Percentiles rank a stretch among this genome's conserved stretches.
Conservation (phyloP, 1,140 invertebrate genomes). For the Trialeurodes vaporariorum region DNA sequence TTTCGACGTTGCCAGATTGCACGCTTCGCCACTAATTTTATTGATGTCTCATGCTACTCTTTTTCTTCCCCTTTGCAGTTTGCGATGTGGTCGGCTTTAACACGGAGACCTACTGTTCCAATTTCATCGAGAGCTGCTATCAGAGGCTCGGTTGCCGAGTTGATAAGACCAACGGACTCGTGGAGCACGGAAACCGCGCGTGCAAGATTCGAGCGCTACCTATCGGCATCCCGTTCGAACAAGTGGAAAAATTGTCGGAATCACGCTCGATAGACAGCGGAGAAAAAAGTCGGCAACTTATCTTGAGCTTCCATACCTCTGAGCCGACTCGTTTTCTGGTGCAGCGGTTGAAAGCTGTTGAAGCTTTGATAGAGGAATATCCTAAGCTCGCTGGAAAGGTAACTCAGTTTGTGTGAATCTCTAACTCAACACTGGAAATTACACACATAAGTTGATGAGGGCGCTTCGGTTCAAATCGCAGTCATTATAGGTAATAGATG, state of each 20-base stretch:
- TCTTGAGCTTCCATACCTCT: constrained; percentile 41
- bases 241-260: constrained; percentile 69
- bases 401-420: constrained; percentile 23
- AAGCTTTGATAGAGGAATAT: constrained; percentile 68
- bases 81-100: constrained; percentile 88
- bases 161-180: not conserved
- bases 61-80: no score
- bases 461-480: no score
- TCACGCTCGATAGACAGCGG: no score
- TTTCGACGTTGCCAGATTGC: no score
- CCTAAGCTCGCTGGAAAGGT: constrained; percentile 73
- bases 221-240: constrained; percentile 61
- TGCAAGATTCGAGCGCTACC: not conserved
- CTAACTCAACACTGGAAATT: no score
- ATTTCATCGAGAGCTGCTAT: constrained; percentile 83
- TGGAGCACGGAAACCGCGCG: not conserved
- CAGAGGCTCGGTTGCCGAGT: constrained; percentile 72
- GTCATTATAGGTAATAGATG: no score
- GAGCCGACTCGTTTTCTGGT: constrained; percentile 67
- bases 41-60: no score
- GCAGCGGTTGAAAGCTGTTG: constrained; percentile 76
- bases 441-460: no score
- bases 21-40: no score
- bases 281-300: no score
- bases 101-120: constrained; percentile 77